These are phyloP conservation scores for Oophaga pumilio DNA, from an alignment of 2,113 vertebrate species.

Conservation along the genomic window DNA sequence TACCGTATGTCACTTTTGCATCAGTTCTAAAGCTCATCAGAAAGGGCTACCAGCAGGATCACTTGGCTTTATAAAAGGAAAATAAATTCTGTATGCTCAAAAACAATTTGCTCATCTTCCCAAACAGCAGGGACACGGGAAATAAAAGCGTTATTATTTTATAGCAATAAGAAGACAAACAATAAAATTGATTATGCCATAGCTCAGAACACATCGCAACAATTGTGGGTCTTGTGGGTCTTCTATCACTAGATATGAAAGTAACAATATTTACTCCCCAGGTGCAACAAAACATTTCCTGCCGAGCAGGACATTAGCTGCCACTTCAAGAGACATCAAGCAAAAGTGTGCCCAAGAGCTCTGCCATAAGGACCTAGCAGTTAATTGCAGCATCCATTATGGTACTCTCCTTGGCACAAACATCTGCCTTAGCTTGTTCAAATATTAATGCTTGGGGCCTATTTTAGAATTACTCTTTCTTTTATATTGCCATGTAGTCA, in stretches of 20 bases:
- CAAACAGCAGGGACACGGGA: conserved; percentile 46
- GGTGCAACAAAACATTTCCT: conserved; percentile 54
- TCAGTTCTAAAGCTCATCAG: conserved; percentile 20
- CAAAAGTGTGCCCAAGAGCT: conserved; percentile 56
- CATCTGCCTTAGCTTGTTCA: conserved; percentile 51
- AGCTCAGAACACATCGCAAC: conserved; percentile 49
- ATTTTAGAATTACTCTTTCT: conserved; percentile 43
- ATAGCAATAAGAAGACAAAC: conserved; percentile 50
- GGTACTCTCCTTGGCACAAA: conserved; percentile 53
- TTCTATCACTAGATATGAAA: conserved; percentile 52
- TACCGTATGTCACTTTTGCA: background rate
- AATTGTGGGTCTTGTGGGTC: conserved; percentile 56
- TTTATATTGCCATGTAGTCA: conserved; percentile 49
- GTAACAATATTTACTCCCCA: conserved; percentile 55
- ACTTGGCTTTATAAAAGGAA: conserved; percentile 37
- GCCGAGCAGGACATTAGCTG: conserved; percentile 58
- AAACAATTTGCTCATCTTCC: conserved; percentile 54
- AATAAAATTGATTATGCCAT: conserved; percentile 54
- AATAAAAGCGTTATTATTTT: conserved; percentile 45
- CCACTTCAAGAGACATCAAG: conserved; percentile 55
- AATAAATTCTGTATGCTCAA: conserved; percentile 38
- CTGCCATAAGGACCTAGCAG: conserved; percentile 53
- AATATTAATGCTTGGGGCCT: conserved; percentile 54
- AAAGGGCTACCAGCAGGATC: conserved; percentile 37
- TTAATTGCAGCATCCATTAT: conserved; percentile 58